Base-by-base conservation (phyloP, 2,113 vertebrate species). In the Rhinoptilus africanus region DNA sequence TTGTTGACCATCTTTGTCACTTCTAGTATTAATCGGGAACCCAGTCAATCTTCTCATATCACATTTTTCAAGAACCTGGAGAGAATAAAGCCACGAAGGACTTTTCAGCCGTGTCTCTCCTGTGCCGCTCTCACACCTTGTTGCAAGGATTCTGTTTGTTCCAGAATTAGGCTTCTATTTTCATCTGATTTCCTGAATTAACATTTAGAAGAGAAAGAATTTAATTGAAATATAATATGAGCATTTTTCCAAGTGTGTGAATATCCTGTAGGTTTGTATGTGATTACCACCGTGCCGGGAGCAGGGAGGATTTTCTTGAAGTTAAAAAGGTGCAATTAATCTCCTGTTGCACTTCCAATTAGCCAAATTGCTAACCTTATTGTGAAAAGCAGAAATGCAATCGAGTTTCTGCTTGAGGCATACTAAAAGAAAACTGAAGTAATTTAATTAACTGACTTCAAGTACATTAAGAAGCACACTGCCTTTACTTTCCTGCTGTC, bases 321-420 rank as follows among this genome's bases (percentile, higher is more conserved):
- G 95, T 97, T 97, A 98, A 97, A 45, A 94, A 97, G 97, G 96
- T 96, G 88, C 97, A 97, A 97, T 98, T 98, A 97, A 98, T 98
- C 97, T 98, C 95, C 85, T 94, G 97, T 96, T 97, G 97, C 89
- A 97, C 96, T 97, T 97, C 96, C 97, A 98, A 97, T 98, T 98
- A 98, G 95, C 97, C 97, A 98, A 98, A 98, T 98, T 97, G 97
- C 97, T 97, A 97, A 96, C 94, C 97, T 98, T 86, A 95, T 95
- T 97, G 97, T 95, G 97, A 95, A 98, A 97, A 98, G 95, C 82
- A 97, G 96, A 97, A 98, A 97, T 54, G 96, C 97, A 98, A 97
- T 98, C 30, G 97, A 97, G 94, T 96, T 97, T 92, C 96, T 97
- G 97, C 98, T 98, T 69, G 83, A 97, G 98, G 98, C 93, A 12